A percentile compares a stretch with the other conserved stretches of the same genome.
Evolutionary conservation across 2,888 invertebrate species (phyloP).

Genomic region (Drosophila borealis): DNA sequence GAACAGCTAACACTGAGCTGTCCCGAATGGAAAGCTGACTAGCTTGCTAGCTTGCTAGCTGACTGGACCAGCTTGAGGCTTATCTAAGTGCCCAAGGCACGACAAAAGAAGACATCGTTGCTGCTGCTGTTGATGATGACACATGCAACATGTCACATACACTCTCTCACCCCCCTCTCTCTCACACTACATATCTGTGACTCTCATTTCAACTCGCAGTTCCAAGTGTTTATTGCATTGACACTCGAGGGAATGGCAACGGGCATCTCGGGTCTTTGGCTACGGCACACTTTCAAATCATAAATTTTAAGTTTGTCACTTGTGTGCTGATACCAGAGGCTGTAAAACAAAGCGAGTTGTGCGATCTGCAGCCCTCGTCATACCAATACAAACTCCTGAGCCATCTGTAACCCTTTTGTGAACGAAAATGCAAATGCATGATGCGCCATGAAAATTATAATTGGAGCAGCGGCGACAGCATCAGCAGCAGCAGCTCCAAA

Average conservation of each 20-base stretch:
- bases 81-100: conserved; percentile 75
- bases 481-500: conserved; percentile 2
- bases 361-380: conserved; percentile 11
- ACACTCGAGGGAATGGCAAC: conserved; percentile 58
- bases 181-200: not conserved
- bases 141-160: conserved; percentile 66
- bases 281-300: conserved; percentile 77
- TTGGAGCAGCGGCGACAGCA: conserved; percentile 61
- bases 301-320: conserved; percentile 78
- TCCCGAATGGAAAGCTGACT: conserved; percentile 23
- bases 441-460: conserved; percentile 74
- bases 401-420: conserved; percentile 29
- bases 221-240: conserved; percentile 78
- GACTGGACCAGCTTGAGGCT: conserved; percentile 39
- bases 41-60: conserved; percentile 12
- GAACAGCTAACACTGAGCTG: conserved; percentile 20
- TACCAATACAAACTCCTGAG: not conserved
- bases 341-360: conserved; percentile 55
- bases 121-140: conserved; percentile 63
- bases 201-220: not conserved
- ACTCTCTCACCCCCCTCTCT: conserved; percentile 9
- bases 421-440: conserved; percentile 71
- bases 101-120: conserved; percentile 63
- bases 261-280: conserved; percentile 26
- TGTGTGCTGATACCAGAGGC: conserved; percentile 62